Evolutionary conservation across 2,113 vertebrate genomes (phyloP), one percentile per base, ranked within the genome.

Genomic region (Eolophus roseicapilla): DNA sequence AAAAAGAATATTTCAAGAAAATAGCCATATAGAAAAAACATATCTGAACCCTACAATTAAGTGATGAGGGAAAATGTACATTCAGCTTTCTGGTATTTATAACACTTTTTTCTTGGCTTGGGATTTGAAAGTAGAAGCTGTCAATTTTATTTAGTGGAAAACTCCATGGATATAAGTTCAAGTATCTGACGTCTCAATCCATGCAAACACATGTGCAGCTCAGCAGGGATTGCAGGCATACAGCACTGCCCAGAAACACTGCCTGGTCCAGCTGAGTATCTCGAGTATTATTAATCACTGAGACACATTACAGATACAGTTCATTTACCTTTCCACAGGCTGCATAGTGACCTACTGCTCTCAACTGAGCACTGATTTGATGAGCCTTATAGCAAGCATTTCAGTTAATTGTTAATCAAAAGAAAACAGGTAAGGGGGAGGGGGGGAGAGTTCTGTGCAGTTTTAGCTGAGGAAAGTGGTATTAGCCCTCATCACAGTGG

Each of bases 1-100:
- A 46, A 81, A 87, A 65, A 6, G 9, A 52, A 31, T 11, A 39
- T 55, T 91, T 85, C 33, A 52, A 57, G 35, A 71, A 81, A 39
- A 69, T 13, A 88, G 85, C 8, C 7, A 14, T 14, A 3, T 5
- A 29, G 41, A 41, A 86, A 68, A 50, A 77, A 28, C 23, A 46
- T 55, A 41, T n/a, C 13, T 37, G 25, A 76, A 41, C 6, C 4
- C n/a, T 65, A 9, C 7, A 62, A 46, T 31, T 65, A 47, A 69
- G 19, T 44, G 20, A 69, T 4, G 17, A 18, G 10, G 35, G 3
- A 0, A 3, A 9, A 70, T 0, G 17, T 15, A 15, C 4, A 35
- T 63, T 73, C n/a, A 55, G 23, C 47, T 83, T 90, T 28, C 49
- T 65, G 25, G 33, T 55, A 28, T 73, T 71, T 73, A 33, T 53